phyloP scores from a whole-genome alignment of 2,797 vertebrate species.

The Mormyrops attenuatus region DNA sequence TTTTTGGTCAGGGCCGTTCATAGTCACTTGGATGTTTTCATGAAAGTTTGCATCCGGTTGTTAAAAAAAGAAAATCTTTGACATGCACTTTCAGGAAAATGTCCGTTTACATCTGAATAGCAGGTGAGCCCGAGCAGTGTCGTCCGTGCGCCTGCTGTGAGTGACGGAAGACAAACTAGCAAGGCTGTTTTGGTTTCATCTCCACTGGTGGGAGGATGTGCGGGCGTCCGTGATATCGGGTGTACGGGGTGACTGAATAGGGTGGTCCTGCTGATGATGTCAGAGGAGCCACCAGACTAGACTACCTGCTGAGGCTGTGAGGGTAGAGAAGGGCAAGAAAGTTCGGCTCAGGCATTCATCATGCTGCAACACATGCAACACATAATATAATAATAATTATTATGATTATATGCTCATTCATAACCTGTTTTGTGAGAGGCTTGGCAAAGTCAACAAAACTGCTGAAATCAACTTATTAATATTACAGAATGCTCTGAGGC shows the following conservation, averaged over 20 bases:
- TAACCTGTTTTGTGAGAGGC: neutral
- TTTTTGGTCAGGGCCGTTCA: neutral
- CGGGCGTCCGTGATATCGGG: slow-evolving; percentile 32
- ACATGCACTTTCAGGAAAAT: neutral
- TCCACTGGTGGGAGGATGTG: slow-evolving; percentile 32
- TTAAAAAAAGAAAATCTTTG: neutral
- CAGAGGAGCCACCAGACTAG: slow-evolving; percentile 19
- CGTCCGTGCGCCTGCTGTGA: neutral
- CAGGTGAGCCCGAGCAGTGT: neutral
- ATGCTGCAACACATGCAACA: neutral
- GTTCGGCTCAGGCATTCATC: neutral
- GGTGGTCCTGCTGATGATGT: slow-evolving; percentile 37
- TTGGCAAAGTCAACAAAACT: neutral
- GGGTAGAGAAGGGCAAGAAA: neutral
- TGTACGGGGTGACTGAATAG: slow-evolving; percentile 38
- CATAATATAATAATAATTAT: slow-evolving; percentile 5
- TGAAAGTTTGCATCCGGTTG: slow-evolving; percentile 21
- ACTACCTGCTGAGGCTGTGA: neutral
- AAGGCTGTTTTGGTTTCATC: slow-evolving; percentile 32
- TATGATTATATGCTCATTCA: neutral
- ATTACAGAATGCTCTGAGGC: neutral
- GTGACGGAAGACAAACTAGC: slow-evolving; percentile 8
- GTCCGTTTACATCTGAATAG: neutral
- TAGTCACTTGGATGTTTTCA: neutral
- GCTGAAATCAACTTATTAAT: slow-evolving; percentile 2